Base-by-base conservation (phyloP, 2,888 invertebrate genomes). In the Microplitis manilae region DNA sequence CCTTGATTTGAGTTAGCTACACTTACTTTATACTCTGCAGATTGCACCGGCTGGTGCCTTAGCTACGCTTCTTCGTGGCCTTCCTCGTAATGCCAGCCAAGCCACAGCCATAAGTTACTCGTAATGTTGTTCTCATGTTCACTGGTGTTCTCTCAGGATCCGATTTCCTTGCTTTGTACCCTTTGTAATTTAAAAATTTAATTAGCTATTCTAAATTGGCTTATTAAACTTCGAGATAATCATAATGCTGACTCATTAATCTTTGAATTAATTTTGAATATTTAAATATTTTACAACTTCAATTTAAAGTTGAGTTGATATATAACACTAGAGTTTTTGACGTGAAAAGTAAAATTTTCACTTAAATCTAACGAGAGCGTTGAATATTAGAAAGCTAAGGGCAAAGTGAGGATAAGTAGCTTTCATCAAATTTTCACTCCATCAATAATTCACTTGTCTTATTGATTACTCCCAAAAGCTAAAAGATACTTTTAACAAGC, bases 41-140 rank as follows among this genome's bases (percentile, higher is more conserved):
- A 30, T 2, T 73, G 59, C 69, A 68, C 41, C 76, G 40, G 60
- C 74, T 60, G 60, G 61, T 65, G 75, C 77, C 68, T 75, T 50
- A 75, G 65, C 77, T 30, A 30, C 72, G 38, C 74, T 65, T 70
- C 72, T 40, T 70, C 77, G n/a, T 39, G 69, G 69, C 67, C 61
- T 64, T 73, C 76, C 75, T 68, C 73, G 69, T 76, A 75, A 76
- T 69, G 64, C 65, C 70, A 65, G 82, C 84, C 84, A 85, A 84
- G 83, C 87, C 86, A 82, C 88, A 85, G 84, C 88, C 87, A 89
- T 89, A 89, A 89, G 86, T 89, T 88, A 87, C 87, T 84, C 85
- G 86, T 89, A 89, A 90, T 89, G 89, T 89, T 88, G 87, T 88
- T 89, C 87, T 86, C 88, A 85, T 89, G 89, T 89, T 87, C 78